phyloP scores from a whole-genome alignment of 2,113 vertebrate genomes.

The Istiophorus platypterus region DNA sequence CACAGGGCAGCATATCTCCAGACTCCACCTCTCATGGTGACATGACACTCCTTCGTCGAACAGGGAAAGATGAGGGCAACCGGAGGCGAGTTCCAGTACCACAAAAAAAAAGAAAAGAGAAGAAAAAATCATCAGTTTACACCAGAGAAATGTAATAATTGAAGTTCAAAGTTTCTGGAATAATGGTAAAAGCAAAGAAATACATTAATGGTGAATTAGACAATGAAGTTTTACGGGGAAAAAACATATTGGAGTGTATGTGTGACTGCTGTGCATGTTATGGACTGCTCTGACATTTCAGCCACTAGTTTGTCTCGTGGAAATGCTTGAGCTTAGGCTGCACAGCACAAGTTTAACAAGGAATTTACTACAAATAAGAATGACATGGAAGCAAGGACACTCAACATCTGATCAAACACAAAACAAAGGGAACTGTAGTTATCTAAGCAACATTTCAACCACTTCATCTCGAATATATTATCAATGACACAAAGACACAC shows the following conservation, averaged over 20 bases:
- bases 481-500: no score
- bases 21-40: conserved; percentile 54
- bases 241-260: neutral
- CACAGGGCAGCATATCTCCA: conserved; percentile 52
- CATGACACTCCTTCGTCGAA: conserved; percentile 59
- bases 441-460: no score
- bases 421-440: no score
- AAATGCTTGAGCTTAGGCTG: no score
- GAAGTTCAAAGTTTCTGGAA: neutral
- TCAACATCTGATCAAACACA: neutral
- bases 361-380: neutral
- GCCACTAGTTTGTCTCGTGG: no score
- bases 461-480: no score
- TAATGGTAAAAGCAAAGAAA: no score
- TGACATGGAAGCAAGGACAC: no score
- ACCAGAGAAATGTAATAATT: neutral
- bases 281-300: no score
- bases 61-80: conserved; percentile 6
- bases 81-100: neutral
- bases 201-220: neutral
- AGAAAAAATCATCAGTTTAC: neutral
- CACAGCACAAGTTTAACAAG: neutral
- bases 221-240: neutral
- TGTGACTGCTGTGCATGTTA: neutral
- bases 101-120: conserved; percentile 11